These are phyloP conservation scores for Physella acuta DNA, from an alignment of 1,140 invertebrate species.

Conservation along the genomic window DNA sequence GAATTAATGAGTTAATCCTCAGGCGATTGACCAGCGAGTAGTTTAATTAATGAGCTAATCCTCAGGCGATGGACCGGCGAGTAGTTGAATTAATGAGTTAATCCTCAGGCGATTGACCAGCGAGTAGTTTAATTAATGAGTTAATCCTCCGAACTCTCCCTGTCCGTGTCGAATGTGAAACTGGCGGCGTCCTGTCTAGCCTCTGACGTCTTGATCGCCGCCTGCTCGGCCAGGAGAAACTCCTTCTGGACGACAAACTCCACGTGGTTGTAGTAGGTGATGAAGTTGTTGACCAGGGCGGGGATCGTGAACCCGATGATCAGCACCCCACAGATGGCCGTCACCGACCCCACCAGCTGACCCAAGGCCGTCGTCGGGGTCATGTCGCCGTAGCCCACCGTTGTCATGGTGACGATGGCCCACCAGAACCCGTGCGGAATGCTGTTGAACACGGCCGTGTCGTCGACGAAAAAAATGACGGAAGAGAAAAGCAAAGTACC, in stretches of 20 bases:
- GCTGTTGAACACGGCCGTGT: conserved; percentile 51
- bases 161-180: no score
- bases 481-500: conserved; percentile 98
- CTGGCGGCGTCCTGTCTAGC: no score
- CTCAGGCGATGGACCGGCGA: no score
- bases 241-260: conserved; percentile 30
- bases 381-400: conserved; percentile 96
- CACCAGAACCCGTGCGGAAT: conserved; percentile 99
- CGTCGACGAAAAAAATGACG: conserved; percentile 66
- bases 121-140: no score
- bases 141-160: no score
- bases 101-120: no score
- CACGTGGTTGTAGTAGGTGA: conserved; percentile 78
- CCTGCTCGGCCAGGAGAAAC: not conserved
- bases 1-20: no score
- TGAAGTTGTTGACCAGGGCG: conserved; percentile 54
- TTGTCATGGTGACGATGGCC: conserved; percentile 85
- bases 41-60: no score
- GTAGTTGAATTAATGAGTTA: no score
- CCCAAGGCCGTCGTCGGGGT: conserved; percentile 40
- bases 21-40: no score
- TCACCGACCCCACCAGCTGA: conserved; percentile 46
- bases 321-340: conserved; percentile 98
- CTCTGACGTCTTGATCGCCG: no score
- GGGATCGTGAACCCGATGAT: conserved; percentile 98